Base-by-base conservation (phyloP, 2,888 invertebrate species). In the Trichacis sp. region DNA sequence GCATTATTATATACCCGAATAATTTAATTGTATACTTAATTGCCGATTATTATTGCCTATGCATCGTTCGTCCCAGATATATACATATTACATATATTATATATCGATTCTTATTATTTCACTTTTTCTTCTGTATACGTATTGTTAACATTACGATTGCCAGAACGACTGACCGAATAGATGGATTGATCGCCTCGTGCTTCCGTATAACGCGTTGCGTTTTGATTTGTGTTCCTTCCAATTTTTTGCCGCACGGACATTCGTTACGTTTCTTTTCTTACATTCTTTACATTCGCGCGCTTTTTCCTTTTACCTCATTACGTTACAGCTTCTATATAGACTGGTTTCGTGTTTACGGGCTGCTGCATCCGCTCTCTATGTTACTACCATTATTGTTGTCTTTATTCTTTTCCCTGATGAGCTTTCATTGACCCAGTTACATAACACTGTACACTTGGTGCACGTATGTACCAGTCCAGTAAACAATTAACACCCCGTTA, bases 121-220 rank as follows among this genome's bases (percentile, higher is more conserved):
- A 38, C 66, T 69, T 11, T 24, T 24, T 46, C n/a, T n/a, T n/a
- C 12, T 29, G 17, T 51, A 51, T 66, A 60, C 63, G 59, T 63
- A 66, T 69, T 66, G 66, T 69, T 63, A 58, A 64, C 64, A 69
- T 64, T 69, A 67, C 59, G 49, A 67, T 64, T 60, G 57, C 59
- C 58, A 64, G 70, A 72, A 74, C 72, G 64, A 74, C 70, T 66
- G 77, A 76, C 71, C 72, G 59, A 76, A 78, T 78, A 75, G 75
- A 78, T 81, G 76, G 76, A 77, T 73, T 74, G 73, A 78, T 73
- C 73, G 70, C 75, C 73, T 73, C 74, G 73, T 75, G 74, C 75
- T 75, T 72, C 68, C 68, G 63, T 65, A 68, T 65, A 52, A 64
- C 67, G 64, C 67, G 62, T 67, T 64, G 60, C 67, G 64, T 64